Conservation (phyloP, 2,113 vertebrate genomes). For the Coryphaenoides rupestris region DNA sequence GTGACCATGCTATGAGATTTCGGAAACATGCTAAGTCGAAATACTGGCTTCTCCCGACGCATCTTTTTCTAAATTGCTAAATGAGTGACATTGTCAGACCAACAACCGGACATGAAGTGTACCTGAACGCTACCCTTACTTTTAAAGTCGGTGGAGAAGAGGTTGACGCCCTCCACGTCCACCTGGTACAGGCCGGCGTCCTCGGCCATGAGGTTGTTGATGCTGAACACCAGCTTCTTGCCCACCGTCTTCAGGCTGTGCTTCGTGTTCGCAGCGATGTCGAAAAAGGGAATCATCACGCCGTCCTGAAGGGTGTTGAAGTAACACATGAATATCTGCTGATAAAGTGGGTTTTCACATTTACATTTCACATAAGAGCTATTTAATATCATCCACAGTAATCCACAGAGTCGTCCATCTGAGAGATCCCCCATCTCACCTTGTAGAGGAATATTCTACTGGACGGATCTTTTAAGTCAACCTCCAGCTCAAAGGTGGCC, state of each 20-base stretch:
- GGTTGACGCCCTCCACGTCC: constrained; percentile 64
- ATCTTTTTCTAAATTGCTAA: too few species aligned
- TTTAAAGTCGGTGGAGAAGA: constrained; percentile 71
- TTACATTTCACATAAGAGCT: too few species aligned
- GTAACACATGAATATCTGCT: too few species aligned
- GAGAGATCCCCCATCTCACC: constrained; percentile 54
- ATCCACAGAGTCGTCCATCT: too few species aligned
- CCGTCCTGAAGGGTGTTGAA: constrained; percentile 68
- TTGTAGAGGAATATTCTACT: constrained; percentile 78
- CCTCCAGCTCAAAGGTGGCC: constrained; percentile 67
- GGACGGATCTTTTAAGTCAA: constrained; percentile 67
- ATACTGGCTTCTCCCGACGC: too few species aligned
- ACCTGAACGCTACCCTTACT: constrained; percentile 63
- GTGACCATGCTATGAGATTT: too few species aligned
- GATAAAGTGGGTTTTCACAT: too few species aligned
- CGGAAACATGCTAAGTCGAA: too few species aligned
- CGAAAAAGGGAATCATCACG: constrained; percentile 54
- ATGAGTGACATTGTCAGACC: too few species aligned
- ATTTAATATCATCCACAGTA: too few species aligned
- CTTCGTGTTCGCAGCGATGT: constrained; percentile 55
- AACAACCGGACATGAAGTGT: too few species aligned
- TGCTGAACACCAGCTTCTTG: constrained; percentile 62
- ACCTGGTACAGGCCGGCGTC: constrained; percentile 73
- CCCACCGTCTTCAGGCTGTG: constrained; percentile 55
- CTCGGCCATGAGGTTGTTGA: constrained; percentile 63